phyloP scores from a whole-genome alignment of 2,797 vertebrate species.

The Acanthornis magna region DNA sequence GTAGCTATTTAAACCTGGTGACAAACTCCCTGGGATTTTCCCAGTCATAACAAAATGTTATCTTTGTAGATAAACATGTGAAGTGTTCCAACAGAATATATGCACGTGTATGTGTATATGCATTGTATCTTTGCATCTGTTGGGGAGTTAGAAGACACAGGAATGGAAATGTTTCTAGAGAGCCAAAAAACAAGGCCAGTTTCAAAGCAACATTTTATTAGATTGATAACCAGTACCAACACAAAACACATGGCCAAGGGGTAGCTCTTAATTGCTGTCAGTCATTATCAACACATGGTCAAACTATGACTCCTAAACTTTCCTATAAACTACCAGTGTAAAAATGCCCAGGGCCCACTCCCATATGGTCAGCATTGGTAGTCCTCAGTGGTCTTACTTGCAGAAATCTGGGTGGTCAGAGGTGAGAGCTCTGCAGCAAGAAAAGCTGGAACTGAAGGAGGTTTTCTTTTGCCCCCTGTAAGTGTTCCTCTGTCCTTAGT shows the following conservation, averaged over 20 bases:
- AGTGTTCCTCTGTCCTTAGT: not conserved
- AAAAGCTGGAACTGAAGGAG: not conserved
- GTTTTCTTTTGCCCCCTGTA: accelerated
- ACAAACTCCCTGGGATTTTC: not conserved
- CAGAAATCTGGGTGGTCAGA: not conserved
- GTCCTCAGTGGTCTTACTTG: too few relatives aligned
- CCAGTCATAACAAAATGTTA: not conserved
- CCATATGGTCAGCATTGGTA: too few relatives aligned
- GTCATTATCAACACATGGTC: not conserved
- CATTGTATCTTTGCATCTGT: not conserved
- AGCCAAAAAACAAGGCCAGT: not conserved
- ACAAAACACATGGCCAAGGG: not conserved
- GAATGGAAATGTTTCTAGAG: not conserved
- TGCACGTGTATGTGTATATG: accelerated
- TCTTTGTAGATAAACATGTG: not conserved
- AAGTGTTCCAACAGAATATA: not conserved
- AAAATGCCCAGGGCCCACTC: not conserved
- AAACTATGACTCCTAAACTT: not conserved
- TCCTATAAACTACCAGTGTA: not conserved
- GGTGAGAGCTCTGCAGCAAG: not conserved
- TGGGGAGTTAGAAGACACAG: not conserved
- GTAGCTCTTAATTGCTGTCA: not conserved
- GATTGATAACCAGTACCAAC: not conserved
- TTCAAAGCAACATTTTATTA: not conserved
- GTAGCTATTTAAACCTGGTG: not conserved